Evolutionary conservation across 2,888 invertebrate species (phyloP).

Genomic region (Pardosa pseudoannulata): DNA sequence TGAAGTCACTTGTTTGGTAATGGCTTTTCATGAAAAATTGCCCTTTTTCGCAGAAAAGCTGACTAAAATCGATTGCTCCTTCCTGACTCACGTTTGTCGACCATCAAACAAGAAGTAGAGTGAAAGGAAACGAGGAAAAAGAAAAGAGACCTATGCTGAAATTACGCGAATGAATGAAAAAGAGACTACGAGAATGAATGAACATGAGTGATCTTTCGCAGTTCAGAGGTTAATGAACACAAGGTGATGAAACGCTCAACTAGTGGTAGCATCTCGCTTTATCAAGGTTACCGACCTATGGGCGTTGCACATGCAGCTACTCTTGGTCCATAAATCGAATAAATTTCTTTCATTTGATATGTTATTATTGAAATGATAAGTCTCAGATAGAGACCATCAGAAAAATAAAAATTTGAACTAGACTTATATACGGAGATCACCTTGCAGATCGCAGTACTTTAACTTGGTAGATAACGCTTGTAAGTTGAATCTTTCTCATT

Average conservation of each 20-base stretch:
- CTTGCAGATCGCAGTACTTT: no score
- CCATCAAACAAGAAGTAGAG: no score
- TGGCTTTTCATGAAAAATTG: no score
- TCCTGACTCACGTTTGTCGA: no score
- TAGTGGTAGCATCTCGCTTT: background rate
- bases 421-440: background rate
- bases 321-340: background rate
- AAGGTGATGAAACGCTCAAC: conserved; percentile 9
- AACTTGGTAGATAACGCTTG: no score
- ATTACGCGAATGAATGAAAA: background rate
- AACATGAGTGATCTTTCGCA: background rate
- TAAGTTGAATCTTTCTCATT: no score
- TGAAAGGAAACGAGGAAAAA: no score
- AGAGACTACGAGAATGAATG: background rate
- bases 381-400: background rate
- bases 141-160: no score
- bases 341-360: conserved; percentile 9
- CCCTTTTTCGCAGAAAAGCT: no score
- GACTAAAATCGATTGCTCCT: no score
- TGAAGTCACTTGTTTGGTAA: no score
- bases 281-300: conserved; percentile 15
- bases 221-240: conserved; percentile 12
- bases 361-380: conserved; percentile 7
- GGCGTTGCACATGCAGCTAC: background rate
- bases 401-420: background rate